Evolutionary conservation across 2,888 invertebrate genomes (phyloP), one percentile per base, ranked within the genome.

Genomic region (Creontiades dilutus): DNA sequence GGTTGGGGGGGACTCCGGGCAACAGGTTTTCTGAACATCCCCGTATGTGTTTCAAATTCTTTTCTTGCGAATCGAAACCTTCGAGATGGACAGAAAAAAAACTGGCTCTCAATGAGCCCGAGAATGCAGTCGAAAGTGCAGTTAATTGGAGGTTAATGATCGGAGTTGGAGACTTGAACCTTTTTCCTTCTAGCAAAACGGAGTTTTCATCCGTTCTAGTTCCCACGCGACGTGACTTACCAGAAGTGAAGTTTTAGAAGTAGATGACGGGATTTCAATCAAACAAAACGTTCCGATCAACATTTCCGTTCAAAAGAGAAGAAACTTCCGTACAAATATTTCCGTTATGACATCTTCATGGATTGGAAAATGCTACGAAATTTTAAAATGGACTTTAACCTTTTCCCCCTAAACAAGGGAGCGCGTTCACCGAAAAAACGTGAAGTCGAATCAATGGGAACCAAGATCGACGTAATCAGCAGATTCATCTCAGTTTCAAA

Each of bases 131-230:
- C 78, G 78, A 80, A 80, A 80, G 78, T 47, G 78, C 78, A 80
- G 78, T 80, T 80, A 80, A 80, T 80, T 80, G 78, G 78, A 80
- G 78, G 78, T 80, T 80, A 80, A 46, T 80, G 78, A 80, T 80
- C 78, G n/a, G 47, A 80, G 46, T 80, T 80, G 78, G 47, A 80
- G 46, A 46, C 76, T 27, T 27, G 37, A 37, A 76, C 78, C 47
- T 80, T 37, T 80, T 47, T 46, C 68, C 23, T 11, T 23, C 68
- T 7, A 47, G 46, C 37, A 28, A 75, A 75, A 23, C 23, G 46
- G 19, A 80, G 46, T 37, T 80, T 82, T 82, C 82, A n/a, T 52
- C 82, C 82, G 82, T 28, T 82, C 82, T 27, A 52, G 14, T 82
- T 82, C 78, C 78, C 78, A 78, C 78, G 78, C 37, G 28, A 78